Percentiles rank a stretch among this genome's conserved stretches.
phyloP scores from a whole-genome alignment of 2,113 vertebrate species.

The Sterrhoptilus dennistouni region DNA sequence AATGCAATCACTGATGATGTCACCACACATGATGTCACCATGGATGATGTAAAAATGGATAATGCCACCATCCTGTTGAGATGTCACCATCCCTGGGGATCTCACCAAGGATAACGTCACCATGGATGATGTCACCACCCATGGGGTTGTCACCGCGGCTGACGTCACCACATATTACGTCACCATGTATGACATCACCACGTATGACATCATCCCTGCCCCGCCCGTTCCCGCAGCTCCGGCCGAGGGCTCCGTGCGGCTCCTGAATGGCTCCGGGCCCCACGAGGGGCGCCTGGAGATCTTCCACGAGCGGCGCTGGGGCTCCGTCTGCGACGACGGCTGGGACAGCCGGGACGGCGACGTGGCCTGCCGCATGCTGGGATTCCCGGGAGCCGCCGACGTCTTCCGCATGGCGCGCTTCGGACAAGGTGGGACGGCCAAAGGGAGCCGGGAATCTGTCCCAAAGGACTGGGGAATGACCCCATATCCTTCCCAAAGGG shows the following conservation, averaged over 20 bases:
- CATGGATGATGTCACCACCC: not conserved
- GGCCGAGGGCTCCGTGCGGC: rapidly evolving
- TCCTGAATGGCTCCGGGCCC: not conserved
- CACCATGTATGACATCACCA: too few relatives aligned
- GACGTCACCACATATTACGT: not conserved
- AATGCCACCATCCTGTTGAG: too few relatives aligned
- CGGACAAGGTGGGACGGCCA: not conserved
- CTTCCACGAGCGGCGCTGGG: not conserved
- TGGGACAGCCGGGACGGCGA: not conserved
- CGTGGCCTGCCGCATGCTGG: not conserved
- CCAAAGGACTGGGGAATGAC: too few relatives aligned
- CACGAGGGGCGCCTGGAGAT: not conserved
- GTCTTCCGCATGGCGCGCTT: not conserved
- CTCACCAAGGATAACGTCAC: not conserved
- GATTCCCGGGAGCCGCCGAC: not conserved
- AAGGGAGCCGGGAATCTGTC: too few relatives aligned
- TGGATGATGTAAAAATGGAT: not conserved
- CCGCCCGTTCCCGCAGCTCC: not conserved
- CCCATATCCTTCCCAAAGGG: too few relatives aligned
- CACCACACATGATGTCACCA: too few relatives aligned
- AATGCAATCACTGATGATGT: too few relatives aligned
- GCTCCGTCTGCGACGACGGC: not conserved
- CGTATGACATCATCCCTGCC: too few relatives aligned
- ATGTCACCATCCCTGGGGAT: too few relatives aligned
- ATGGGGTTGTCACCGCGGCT: too few relatives aligned